Base-by-base conservation (phyloP, 2,797 vertebrate genomes). In the Okamejei kenojei region DNA sequence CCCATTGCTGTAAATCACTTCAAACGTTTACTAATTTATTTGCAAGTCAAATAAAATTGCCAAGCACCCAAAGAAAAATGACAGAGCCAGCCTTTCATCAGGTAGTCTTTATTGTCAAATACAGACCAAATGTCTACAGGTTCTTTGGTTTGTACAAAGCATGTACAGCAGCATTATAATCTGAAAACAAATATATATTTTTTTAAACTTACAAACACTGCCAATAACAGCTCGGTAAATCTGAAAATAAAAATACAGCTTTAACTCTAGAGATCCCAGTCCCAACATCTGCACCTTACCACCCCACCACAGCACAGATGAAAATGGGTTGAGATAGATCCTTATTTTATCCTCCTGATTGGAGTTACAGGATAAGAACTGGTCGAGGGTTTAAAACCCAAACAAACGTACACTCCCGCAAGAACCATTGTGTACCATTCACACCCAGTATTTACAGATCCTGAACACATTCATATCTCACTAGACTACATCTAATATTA, bases 71-170 rank as follows among this genome's bases (percentile, higher is more conserved):
- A 58, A 84, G 3, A 38, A 92, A 74, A 74, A 92, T 2, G 76
- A 13, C 45, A 26, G 90, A 92, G 90, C 38, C 10, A 45, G 17
- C 90, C 71, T 58, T 92, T 73, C 26, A 74, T 92, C 38, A 38
- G 61, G 11, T 92, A 74, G 71, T 92, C 90, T 92, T 92, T 92
- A 92, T 92, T 92, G 68, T 92, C 71, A 92, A 92, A 92, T 92
- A 74, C 68, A 71, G 90, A 92, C 68, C 68, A 92, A 73, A 74
- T 38, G 68, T 92, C 71, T 91, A 92, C 90, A 92, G 26, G 35
- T 90, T 71, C 58, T 90, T 65, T 35, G 19, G 65, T 76, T 92
- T 74, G 23, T 73, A 92, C 90, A 92, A 74, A 74, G 90, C 71
- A 29, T 74, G 35, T 73, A 92, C 68, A 92, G 90, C 90, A 92